Evolutionary conservation across 2,888 invertebrate genomes (phyloP).

Genomic region (Agonopterix alstromeriana): DNA sequence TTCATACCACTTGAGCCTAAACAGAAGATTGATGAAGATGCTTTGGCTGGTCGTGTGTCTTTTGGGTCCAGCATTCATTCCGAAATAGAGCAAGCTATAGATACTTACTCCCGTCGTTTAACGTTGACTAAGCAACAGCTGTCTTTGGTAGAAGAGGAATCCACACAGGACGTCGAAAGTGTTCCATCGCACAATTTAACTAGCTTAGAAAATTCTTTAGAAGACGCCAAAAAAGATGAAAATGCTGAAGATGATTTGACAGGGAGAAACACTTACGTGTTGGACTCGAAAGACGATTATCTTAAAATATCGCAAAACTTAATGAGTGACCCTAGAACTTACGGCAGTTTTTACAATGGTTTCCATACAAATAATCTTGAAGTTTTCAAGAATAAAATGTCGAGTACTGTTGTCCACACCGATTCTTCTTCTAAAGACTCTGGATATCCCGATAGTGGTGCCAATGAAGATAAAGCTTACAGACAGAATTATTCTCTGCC

Average conservation of each 20-base stretch:
- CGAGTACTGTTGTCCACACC: slow-evolving; percentile 48
- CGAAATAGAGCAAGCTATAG: slow-evolving; percentile 46
- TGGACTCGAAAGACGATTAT: slow-evolving; percentile 25
- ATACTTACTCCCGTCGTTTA: slow-evolving; percentile 46
- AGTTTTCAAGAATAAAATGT: slow-evolving; percentile 38
- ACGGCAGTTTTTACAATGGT: slow-evolving; percentile 57
- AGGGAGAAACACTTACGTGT: slow-evolving; percentile 21
- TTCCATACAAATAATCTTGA: slow-evolving; percentile 37
- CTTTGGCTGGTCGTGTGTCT: slow-evolving; percentile 37
- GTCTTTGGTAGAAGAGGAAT: slow-evolving; percentile 71
- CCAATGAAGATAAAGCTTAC: slow-evolving; percentile 48
- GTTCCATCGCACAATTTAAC: slow-evolving; percentile 50
- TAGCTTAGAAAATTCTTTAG: slow-evolving; percentile 44
- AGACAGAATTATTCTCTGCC: slow-evolving; percentile 51
- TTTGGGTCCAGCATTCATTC: slow-evolving; percentile 35
- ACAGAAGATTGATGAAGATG: slow-evolving; percentile 23
- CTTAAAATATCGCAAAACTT: slow-evolving; percentile 28
- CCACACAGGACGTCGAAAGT: slow-evolving; percentile 65
- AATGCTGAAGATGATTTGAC: slow-evolving; percentile 19
- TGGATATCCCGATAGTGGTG: slow-evolving; percentile 57
- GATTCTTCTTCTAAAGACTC: slow-evolving; percentile 68
- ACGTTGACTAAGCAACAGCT: slow-evolving; percentile 57
- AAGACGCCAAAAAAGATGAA: slow-evolving; percentile 25
- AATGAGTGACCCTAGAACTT: slow-evolving; percentile 44
- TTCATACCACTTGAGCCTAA: slow-evolving; percentile 45